These are phyloP conservation scores for Ctenosaura bakeri DNA, from an alignment of 2,797 vertebrate genomes.

Conservation along the genomic window DNA sequence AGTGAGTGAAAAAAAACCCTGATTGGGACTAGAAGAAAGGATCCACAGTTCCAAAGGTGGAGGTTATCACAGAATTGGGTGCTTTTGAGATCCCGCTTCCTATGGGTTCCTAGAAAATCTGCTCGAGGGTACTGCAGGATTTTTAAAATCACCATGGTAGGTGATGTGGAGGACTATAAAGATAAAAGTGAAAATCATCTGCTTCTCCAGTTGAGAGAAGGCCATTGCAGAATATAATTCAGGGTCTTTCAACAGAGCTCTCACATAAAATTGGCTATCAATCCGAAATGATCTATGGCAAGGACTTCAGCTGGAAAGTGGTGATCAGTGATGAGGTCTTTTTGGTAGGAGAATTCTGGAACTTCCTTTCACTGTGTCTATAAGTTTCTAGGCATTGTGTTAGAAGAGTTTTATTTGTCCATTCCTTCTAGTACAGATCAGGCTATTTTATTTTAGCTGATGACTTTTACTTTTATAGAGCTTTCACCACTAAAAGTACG, in stretches of 20 bases:
- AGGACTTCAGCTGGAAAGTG: background rate
- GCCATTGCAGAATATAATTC: background rate
- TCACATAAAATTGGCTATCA: background rate
- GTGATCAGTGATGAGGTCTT: background rate
- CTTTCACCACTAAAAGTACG: background rate
- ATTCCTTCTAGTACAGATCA: background rate
- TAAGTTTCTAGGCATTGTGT: background rate
- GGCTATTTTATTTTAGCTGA: background rate
- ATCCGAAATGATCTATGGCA: background rate
- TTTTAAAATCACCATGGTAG: background rate
- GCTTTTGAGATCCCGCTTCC: background rate
- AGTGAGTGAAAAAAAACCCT: too few relatives aligned
- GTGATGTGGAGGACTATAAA: background rate
- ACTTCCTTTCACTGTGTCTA: background rate
- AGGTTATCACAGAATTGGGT: background rate
- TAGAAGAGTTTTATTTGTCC: background rate
- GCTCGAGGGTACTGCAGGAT: background rate
- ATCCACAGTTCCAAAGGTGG: background rate
- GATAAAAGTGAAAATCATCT: background rate
- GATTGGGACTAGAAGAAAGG: background rate
- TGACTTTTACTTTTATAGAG: background rate
- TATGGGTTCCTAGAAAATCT: background rate
- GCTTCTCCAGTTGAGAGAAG: background rate
- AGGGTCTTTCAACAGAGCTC: background rate
- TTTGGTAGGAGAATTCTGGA: background rate